Percentiles rank a stretch among this genome's conserved stretches.
Evolutionary conservation across 2,113 vertebrate genomes (phyloP).

Genomic region (Asarcornis scutulata): DNA sequence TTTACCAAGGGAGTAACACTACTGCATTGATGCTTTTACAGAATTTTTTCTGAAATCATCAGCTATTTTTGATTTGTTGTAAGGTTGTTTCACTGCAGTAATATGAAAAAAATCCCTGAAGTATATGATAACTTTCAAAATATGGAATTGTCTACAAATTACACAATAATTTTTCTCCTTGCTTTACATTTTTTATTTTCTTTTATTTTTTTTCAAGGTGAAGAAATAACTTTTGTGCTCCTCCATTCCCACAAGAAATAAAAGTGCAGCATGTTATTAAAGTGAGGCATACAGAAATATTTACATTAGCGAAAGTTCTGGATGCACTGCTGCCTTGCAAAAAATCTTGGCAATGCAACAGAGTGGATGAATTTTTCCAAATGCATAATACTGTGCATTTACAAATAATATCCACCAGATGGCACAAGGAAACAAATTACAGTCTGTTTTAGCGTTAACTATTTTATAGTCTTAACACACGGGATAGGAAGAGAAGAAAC

Average conservation of each 20-base stretch:
- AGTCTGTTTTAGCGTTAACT: not conserved
- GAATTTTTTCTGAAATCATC: not conserved
- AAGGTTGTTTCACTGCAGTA: not conserved
- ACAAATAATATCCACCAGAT: constrained; percentile 71
- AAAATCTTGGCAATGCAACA: rapidly evolving
- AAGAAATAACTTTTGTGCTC: not conserved
- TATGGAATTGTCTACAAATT: not conserved
- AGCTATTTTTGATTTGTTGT: not conserved
- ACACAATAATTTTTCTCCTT: not conserved
- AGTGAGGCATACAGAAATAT: not conserved
- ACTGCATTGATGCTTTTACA: not conserved
- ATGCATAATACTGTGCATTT: not conserved
- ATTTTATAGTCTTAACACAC: not conserved
- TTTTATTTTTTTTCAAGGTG: not conserved
- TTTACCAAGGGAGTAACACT: not conserved
- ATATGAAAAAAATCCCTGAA: not conserved
- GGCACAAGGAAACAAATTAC: constrained; percentile 77
- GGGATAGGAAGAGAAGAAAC: not conserved
- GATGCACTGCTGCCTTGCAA: not conserved
- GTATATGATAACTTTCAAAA: not conserved
- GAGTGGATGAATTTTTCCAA: not conserved
- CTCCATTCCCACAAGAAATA: not conserved
- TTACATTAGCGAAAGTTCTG: not conserved
- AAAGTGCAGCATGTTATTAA: not conserved
- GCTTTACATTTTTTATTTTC: not conserved